Conservation (phyloP, 2,113 vertebrate species). For the Rhinopithecus roxellana region DNA sequence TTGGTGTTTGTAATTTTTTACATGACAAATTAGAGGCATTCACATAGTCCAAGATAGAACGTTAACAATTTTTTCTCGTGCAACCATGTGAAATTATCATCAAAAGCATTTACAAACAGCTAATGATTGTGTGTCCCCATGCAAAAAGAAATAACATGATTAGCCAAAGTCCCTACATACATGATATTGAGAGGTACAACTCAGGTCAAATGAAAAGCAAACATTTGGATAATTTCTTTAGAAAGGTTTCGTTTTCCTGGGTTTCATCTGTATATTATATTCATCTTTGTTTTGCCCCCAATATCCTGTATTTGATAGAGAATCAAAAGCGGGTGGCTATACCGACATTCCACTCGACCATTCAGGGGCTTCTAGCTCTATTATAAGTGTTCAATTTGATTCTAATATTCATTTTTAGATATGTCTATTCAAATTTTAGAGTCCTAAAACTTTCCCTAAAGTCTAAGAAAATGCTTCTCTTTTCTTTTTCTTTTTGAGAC, state of each 20-base stretch:
- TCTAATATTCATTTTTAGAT: conserved; percentile 60
- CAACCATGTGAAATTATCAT: not conserved
- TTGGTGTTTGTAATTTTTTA: not conserved
- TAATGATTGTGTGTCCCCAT: not conserved
- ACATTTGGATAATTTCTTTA: not conserved
- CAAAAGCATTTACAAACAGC: not conserved
- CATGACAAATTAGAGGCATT: not conserved
- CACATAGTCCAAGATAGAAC: not conserved
- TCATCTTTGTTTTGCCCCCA: not conserved
- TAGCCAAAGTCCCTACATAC: not conserved
- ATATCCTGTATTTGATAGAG: not conserved
- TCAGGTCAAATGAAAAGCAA: not conserved
- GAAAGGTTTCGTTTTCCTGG: not conserved
- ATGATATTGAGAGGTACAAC: not conserved
- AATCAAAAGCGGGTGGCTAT: not conserved
- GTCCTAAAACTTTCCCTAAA: conserved; percentile 53
- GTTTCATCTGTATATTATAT: not conserved
- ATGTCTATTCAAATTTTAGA: conserved; percentile 53
- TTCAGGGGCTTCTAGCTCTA: not conserved
- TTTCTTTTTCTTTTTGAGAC: too few species aligned
- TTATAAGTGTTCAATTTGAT: conserved; percentile 23
- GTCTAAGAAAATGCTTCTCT: not conserved
- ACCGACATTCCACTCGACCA: not conserved
- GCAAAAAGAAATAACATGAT: not conserved
- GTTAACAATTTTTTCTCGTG: not conserved